Base-by-base conservation (phyloP, 2,797 vertebrate genomes). In the Tragelaphus oryx region DNA sequence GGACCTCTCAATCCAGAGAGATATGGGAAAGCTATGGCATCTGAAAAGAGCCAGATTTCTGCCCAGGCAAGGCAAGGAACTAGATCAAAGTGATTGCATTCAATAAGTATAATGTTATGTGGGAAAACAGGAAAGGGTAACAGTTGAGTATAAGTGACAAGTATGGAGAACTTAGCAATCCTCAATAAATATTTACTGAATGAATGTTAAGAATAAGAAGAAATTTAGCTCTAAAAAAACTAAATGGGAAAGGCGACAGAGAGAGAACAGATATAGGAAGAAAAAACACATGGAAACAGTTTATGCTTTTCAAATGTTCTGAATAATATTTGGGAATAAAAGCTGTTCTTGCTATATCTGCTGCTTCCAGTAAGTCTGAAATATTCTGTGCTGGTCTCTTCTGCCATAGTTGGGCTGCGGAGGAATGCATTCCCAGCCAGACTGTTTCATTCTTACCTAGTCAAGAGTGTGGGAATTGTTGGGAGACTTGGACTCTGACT, bases 321-420 rank as follows among this genome's bases (percentile, higher is more conserved):
- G 96, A 97, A 97, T 97, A 97, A 97, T 97, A 97, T 97, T 97
- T 97, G 96, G 96, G 97, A 97, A 97, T 97, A 96, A 97, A 97
- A 97, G 95, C 97, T 97, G 97, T 97, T 97, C 97, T 95, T 96
- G 95, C 94, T 91, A 37, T 96, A 95, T 97, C 97, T 97, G 50
- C 95, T 97, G 95, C 94, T 96, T 97, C 96, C 91, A 96, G 97
- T 91, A 95, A 95, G 97, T 94, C 92, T 97, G 97, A 96, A 97
- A 96, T 96, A 93, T 97, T 97, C 93, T 5, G 20, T 9, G 57
- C 76, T 95, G 96, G 96, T 96, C 96, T 97, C 89, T 95, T 87
- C 91, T 97, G 94, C 94, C 89, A 87, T 60, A 82, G 79, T 84
- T 78, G 75, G 80, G 62, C 84, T 94, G n/a, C 1, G 0, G 88